Evolutionary conservation across 2,797 vertebrate genomes (phyloP).

Genomic region (Centroberyx gerrardi): DNA sequence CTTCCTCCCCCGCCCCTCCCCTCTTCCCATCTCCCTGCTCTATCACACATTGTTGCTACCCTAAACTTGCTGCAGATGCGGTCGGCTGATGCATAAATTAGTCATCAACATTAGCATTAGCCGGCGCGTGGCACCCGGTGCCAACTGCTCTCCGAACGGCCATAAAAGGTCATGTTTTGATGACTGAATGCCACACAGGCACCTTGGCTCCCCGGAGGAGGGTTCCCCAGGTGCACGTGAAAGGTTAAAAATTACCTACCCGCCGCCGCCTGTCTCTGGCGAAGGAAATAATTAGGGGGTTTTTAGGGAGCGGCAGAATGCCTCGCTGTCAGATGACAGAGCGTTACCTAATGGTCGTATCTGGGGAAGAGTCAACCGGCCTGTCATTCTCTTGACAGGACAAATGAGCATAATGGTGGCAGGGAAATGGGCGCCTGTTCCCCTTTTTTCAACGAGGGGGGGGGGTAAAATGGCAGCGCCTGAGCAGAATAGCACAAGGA

Average conservation of each 20-base stretch:
- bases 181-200: slow-evolving; percentile 99
- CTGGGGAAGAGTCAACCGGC: slow-evolving; percentile 97
- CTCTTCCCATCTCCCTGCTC: slow-evolving; percentile 52
- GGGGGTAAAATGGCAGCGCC: slow-evolving; percentile 92
- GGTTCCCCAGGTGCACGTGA: slow-evolving; percentile 99
- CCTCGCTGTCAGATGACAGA: slow-evolving; percentile 97
- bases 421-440: slow-evolving; percentile 94
- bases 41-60: slow-evolving; percentile 75
- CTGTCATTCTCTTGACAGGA: slow-evolving; percentile 97
- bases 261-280: slow-evolving; percentile 93
- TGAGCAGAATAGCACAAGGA: slow-evolving; percentile 96
- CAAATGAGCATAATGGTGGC: slow-evolving; percentile 98
- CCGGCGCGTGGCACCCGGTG: slow-evolving; percentile 91
- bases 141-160: slow-evolving; percentile 99
- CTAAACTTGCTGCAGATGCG: slow-evolving; percentile 92
- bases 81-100: slow-evolving; percentile 95
- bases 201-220: slow-evolving; percentile 99
- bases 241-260: slow-evolving; percentile 99
- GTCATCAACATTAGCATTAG: slow-evolving; percentile 97
- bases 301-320: slow-evolving; percentile 94
- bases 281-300: slow-evolving; percentile 99
- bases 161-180: slow-evolving; percentile 99
- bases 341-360: slow-evolving; percentile 99
- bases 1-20: slow-evolving; percentile 25
- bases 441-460: slow-evolving; percentile 70